A percentile compares a stretch with the other conserved stretches of the same genome.
Evolutionary conservation across 1,140 invertebrate genomes (phyloP).

Genomic region (Bombus picipes): DNA sequence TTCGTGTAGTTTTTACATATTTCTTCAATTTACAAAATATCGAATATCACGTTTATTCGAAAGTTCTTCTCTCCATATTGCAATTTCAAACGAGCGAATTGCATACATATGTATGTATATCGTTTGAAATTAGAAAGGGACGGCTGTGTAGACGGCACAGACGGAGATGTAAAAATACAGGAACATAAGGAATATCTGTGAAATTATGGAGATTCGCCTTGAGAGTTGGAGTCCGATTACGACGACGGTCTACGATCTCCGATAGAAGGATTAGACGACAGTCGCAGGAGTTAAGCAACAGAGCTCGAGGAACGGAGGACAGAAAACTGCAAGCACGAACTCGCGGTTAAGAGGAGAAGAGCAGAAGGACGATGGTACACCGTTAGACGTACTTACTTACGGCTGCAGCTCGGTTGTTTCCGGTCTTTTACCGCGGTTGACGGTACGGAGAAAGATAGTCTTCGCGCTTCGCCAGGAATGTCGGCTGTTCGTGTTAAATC

Average conservation of each 20-base stretch:
- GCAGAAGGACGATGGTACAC: slow-evolving; percentile 41
- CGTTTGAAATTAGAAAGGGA: slow-evolving; percentile 8
- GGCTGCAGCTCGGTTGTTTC: slow-evolving; percentile 65
- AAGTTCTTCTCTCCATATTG: background rate
- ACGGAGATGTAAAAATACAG: background rate
- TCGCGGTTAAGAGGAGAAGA: slow-evolving; percentile 31
- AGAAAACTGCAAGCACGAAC: slow-evolving; percentile 47
- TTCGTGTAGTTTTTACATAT: background rate
- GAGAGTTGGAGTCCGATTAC: slow-evolving; percentile 9
- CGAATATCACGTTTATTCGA: background rate
- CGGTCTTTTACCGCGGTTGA: slow-evolving; percentile 62
- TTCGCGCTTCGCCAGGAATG: slow-evolving; percentile 50
- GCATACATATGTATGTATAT: background rate
- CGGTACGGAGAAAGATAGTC: slow-evolving; percentile 54
- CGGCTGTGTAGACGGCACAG: background rate
- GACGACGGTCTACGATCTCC: background rate
- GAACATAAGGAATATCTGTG: background rate
- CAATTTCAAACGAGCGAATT: background rate
- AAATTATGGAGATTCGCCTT: background rate
- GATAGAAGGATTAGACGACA: slow-evolving; percentile 49
- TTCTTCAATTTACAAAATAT: background rate
- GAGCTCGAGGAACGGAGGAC: slow-evolving; percentile 13
- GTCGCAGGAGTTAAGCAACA: slow-evolving; percentile 42
- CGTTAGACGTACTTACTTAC: slow-evolving; percentile 68
- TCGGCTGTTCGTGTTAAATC: slow-evolving; percentile 35